Base-by-base conservation (phyloP, 1,140 invertebrate species). In the Chironomus tepperi region DNA sequence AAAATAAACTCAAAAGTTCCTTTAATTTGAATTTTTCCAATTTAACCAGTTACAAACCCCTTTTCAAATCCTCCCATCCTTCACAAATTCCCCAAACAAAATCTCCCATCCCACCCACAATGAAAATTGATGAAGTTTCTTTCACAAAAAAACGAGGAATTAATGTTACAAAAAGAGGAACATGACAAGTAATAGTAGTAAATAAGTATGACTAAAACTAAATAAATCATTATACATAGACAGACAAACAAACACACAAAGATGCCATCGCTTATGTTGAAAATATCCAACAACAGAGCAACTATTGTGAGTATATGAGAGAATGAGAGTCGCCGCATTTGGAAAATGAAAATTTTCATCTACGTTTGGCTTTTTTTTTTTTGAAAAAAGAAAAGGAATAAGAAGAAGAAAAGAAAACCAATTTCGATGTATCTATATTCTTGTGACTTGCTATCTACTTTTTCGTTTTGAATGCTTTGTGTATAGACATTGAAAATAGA, bases 191-290 rank as follows among this genome's bases (percentile, higher is more conserved):
- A 34, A 34, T 34, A 34, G 24, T 34, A 34, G 24, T 34, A 34
- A 34, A 34, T 34, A 34, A 34, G 24, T 34, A 34, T 34, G 24
- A 34, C 24, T 10, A 57, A 57, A 57, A 57, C 47, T 57, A 57
- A 57, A 57, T 57, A 57, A 57, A 57, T 57, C 47, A 57, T 57
- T 57, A n/a, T n/a, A 57, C 47, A 57, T 57, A 57, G 47, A 57
- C 47, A 57, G 47, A 57, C 12, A 57, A 12, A 47, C 43, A 57
- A 57, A 57, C 47, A 57, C 24, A 34, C 24, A 34, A 34, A 34
- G n/a, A 57, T 57, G 47, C 47, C 47, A 57, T 57, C 15, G 12
- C n/a, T n/a, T 57, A 57, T n/a, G 47, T 57, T 34, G 24, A 34
- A 34, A 34, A 34, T 34, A 34, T 34, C 24, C 5, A 34, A 34